Base-by-base conservation (phyloP, 1,140 invertebrate species). In the Lepidurus arcticus region DNA sequence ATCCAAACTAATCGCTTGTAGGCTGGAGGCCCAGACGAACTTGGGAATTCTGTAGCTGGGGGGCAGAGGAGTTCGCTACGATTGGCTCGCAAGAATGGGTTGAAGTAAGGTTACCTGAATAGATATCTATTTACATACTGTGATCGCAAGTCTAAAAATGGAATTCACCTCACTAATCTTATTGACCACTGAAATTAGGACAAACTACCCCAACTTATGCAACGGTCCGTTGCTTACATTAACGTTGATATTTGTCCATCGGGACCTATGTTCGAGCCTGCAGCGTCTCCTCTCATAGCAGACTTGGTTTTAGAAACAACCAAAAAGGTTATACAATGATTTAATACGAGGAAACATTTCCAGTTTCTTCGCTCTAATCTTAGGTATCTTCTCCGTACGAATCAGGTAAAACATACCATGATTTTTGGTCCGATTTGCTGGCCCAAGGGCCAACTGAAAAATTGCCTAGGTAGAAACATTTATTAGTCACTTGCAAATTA, bases 1-100 rank as follows among this genome's bases (percentile, higher is more conserved):
- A 73, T 1, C 24, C 77, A 3, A 21, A 3, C 11, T 24, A 76
- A 79, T 82, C 6, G 81, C 80, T 16, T 83, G 81, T 47, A 82
- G 83, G 80, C 10, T 87, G 86, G 85, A 79, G 83, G 76, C 87
- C 87, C 43, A 77, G 83, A 65, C 75, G 87, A 42, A 85, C 85
- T 0, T 81, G 88, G 24, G 81, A 88, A 44, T 88, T 88, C 79
- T 85, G 85, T 79, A 83, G 81, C 77, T 87, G 87, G 87, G 87
- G 84, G 78, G 86, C 86, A 16, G 86, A 87, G 81, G 86, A 87
- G 81, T 85, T 85, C 76, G 86, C 84, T 1, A 77, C 87, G n/a
- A 85, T 87, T 74, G 87, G 86, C 13, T 87, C 86, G 21, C 84
- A 82, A 9, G 86, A 87, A 81, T 87, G 81, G 82, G 85, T 87